Evolutionary conservation across 2,888 invertebrate genomes (phyloP).

Genomic region (Hylaea fasciaria): DNA sequence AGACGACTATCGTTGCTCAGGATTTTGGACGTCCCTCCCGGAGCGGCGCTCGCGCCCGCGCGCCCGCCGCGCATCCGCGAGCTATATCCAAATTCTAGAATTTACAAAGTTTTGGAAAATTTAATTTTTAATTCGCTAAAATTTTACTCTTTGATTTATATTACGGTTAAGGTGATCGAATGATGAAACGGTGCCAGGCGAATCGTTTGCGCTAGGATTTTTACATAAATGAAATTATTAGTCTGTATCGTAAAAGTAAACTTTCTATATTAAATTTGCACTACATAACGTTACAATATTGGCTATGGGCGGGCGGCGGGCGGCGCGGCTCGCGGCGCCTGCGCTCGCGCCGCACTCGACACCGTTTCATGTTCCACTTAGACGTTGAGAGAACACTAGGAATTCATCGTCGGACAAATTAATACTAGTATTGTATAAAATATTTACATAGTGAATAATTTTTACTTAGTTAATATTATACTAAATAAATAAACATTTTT

Average conservation of each 20-base stretch:
- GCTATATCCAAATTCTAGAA: slow-evolving; percentile 80
- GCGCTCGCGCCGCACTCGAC: slow-evolving; percentile 50
- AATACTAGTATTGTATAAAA: slow-evolving; percentile 84
- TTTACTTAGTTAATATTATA: slow-evolving; percentile 84
- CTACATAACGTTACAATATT: slow-evolving; percentile 75
- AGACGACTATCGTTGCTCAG: slow-evolving; percentile 79
- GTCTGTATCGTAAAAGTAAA: slow-evolving; percentile 81
- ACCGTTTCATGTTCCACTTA: slow-evolving; percentile 73
- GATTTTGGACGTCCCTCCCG: slow-evolving; percentile 69
- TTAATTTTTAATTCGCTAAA: slow-evolving; percentile 85
- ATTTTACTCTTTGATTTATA: slow-evolving; percentile 84
- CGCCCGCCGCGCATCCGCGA: slow-evolving; percentile 61
- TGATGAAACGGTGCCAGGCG: slow-evolving; percentile 82
- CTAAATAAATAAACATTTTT: slow-evolving; percentile 84
- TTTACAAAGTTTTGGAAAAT: slow-evolving; percentile 84
- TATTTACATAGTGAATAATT: slow-evolving; percentile 85
- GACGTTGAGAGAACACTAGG: slow-evolving; percentile 80
- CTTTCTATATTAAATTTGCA: slow-evolving; percentile 83
- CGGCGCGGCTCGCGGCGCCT: slow-evolving; percentile 37
- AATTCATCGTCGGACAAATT: slow-evolving; percentile 81
- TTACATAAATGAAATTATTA: slow-evolving; percentile 83
- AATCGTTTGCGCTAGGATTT: slow-evolving; percentile 83
- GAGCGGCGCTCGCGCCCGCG: slow-evolving; percentile 46
- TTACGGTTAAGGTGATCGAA: slow-evolving; percentile 80
- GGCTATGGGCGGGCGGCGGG: slow-evolving; percentile 74